phyloP scores from a whole-genome alignment of 1,140 invertebrate genomes.

The Anthonomus grandis region DNA sequence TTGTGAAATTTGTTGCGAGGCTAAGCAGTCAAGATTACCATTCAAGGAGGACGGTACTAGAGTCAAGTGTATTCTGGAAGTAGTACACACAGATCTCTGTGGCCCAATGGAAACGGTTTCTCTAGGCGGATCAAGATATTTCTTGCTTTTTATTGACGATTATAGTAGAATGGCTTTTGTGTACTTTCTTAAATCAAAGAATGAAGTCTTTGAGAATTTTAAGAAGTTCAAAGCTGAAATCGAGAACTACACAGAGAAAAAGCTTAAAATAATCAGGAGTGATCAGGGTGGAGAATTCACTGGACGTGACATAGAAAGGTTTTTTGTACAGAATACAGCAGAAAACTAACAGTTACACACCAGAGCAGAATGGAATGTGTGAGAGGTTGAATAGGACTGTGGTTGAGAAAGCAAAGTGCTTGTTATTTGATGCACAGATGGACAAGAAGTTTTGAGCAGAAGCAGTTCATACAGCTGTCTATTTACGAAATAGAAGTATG shows the following conservation, averaged over 20 bases:
- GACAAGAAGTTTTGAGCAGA: constrained; percentile 47
- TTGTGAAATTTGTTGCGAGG: constrained; percentile 41
- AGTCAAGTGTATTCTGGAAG: constrained; percentile 34
- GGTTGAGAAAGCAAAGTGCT: constrained; percentile 42
- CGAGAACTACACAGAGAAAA: no score
- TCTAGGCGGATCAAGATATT: constrained; percentile 44
- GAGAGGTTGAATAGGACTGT: constrained; percentile 49
- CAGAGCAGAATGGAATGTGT: constrained; percentile 48
- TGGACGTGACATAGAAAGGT: constrained; percentile 32
- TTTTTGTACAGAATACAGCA: constrained; percentile 35
- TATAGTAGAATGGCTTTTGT: constrained; percentile 43
- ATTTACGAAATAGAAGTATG: constrained; percentile 48
- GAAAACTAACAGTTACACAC: constrained; percentile 40
- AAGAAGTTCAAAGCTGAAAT: constrained; percentile 38
- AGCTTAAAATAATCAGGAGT: constrained; percentile 40
- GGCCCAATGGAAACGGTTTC: constrained; percentile 41
- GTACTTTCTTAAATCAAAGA: constrained; percentile 44
- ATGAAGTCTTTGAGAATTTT: constrained; percentile 33
- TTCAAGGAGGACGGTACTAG: constrained; percentile 30
- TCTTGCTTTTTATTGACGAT: constrained; percentile 46
- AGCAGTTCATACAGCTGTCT: constrained; percentile 48
- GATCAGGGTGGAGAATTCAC: constrained; percentile 37
- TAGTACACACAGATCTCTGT: constrained; percentile 42
- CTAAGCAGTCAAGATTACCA: constrained; percentile 38
- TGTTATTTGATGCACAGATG: constrained; percentile 45